These are phyloP conservation scores for Thalassophryne amazonica DNA, from an alignment of 2,797 vertebrate species.

Conservation along the genomic window DNA sequence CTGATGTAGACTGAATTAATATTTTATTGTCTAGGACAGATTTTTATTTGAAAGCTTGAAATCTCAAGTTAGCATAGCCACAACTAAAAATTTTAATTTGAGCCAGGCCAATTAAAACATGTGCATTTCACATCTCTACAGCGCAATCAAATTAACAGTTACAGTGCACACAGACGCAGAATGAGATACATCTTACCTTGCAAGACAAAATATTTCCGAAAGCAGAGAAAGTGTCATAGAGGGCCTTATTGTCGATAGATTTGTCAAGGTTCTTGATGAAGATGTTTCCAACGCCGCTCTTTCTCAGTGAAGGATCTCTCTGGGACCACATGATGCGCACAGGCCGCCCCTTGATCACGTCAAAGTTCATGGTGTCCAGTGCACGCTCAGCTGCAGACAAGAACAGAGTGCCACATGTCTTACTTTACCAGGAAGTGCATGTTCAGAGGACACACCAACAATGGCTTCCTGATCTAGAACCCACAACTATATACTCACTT, in stretches of 20 bases:
- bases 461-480: too few relatives aligned
- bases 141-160: constrained; percentile 1
- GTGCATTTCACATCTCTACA: background rate
- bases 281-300: constrained; percentile 98
- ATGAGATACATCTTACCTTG: constrained; percentile 82
- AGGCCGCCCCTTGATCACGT: constrained; percentile 96
- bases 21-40: too few relatives aligned
- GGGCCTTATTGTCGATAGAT: constrained; percentile 98
- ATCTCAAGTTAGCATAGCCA: too few relatives aligned
- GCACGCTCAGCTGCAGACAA: constrained; percentile 87
- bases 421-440: too few relatives aligned
- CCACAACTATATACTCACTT: too few relatives aligned
- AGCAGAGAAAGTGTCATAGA: constrained; percentile 98
- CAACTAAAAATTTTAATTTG: too few relatives aligned
- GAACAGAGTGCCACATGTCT: constrained; percentile 5
- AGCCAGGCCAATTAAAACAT: too few relatives aligned
- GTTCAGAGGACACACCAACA: too few relatives aligned
- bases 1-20: too few relatives aligned
- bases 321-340: constrained; percentile 99
- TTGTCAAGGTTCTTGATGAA: constrained; percentile 99
- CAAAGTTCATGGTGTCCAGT: constrained; percentile 99
- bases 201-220: constrained; percentile 98
- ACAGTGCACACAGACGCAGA: constrained; percentile 25
- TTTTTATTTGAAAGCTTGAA: too few relatives aligned
- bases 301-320: constrained; percentile 95